These are phyloP conservation scores for Empidonax traillii DNA, from an alignment of 2,113 vertebrate genomes.

Conservation along the genomic window DNA sequence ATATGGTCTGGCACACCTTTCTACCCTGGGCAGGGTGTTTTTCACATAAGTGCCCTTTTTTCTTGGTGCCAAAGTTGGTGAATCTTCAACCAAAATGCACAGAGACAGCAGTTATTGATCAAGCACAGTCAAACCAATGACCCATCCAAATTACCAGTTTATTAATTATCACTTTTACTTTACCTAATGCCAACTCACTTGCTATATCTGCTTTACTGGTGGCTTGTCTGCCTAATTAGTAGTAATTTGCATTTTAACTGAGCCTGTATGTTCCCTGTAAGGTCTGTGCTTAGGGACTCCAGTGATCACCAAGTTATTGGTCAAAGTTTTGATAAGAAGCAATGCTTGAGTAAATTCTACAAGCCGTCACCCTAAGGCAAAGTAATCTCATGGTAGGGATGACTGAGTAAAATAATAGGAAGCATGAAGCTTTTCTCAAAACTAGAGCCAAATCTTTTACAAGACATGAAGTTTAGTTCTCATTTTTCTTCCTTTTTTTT, in stretches of 20 bases:
- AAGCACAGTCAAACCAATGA: neutral
- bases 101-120: neutral
- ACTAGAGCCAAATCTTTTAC: neutral
- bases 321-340: conserved; percentile 15
- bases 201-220: conserved; percentile 15
- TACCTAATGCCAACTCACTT: neutral
- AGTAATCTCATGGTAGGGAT: neutral
- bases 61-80: neutral
- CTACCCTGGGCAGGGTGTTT: neutral
- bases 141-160: neutral
- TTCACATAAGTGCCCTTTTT: neutral
- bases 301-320: neutral
- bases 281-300: neutral
- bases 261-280: neutral
- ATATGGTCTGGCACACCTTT: neutral
- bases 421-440: conserved; percentile 13
- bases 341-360: neutral
- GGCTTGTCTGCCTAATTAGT: conserved; percentile 16
- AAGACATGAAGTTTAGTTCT: neutral
- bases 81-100: neutral
- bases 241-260: conserved; percentile 28
- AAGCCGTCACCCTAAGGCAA: neutral
- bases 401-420: neutral
- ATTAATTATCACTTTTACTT: conserved; percentile 39
- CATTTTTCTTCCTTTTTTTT: neutral